Conservation (phyloP, 2,113 vertebrate species). For the Zosterops japonicus region DNA sequence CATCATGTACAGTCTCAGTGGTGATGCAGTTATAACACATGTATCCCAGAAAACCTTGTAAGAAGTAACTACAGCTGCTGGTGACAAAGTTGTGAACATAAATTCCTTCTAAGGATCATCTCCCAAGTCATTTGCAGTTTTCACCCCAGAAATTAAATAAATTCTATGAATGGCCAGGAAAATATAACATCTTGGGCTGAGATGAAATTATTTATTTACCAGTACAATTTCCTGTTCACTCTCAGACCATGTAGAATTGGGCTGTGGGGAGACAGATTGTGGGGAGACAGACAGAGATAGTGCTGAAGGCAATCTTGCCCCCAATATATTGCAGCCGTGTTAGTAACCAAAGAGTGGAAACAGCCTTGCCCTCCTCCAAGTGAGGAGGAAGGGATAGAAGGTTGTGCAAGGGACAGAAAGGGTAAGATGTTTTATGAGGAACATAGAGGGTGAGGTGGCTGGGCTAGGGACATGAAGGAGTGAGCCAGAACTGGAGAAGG, state of each 20-base stretch:
- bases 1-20: not conserved
- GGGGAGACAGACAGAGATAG: not conserved
- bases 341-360: not conserved
- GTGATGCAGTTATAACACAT: not conserved
- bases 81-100: not conserved
- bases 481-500: not conserved
- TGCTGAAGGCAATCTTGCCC: not conserved
- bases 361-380: not conserved
- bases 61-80: not conserved
- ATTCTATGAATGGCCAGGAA: not conserved
- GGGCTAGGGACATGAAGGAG: not conserved
- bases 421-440: too few species aligned
- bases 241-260: not conserved
- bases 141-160: not conserved
- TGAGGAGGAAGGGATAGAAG: not conserved
- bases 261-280: not conserved
- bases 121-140: not conserved
- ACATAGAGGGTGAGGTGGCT: not conserved
- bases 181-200: not conserved
- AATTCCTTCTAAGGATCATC: not conserved
- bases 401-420: rapidly evolving
- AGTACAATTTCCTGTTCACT: not conserved
- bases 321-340: not conserved
- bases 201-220: not conserved
- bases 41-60: not conserved